Percentiles rank a stretch among this genome's conserved stretches.
phyloP scores from a whole-genome alignment of 2,888 invertebrate genomes.

The Meloe dianella region DNA sequence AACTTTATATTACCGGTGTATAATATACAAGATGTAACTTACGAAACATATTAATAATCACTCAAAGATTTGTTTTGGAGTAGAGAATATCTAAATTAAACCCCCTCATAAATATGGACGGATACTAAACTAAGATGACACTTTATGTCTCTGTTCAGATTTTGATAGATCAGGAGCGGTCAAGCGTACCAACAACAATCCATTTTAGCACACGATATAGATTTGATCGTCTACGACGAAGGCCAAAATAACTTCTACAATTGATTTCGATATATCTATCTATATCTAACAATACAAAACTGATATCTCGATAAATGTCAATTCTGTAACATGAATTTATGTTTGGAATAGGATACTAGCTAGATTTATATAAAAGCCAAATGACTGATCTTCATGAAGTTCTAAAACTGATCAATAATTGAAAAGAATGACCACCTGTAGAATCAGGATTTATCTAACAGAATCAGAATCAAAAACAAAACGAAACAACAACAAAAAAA shows the following conservation, averaged over 20 bases:
- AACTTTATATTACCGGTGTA: slow-evolving; percentile 4
- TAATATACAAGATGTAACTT: slow-evolving; percentile 1
- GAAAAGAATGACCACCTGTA: not conserved
- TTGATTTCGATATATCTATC: not conserved
- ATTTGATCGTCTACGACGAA: not conserved
- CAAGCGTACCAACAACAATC: slow-evolving; percentile 5
- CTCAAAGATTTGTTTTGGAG: slow-evolving; percentile 4
- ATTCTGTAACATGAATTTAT: not conserved
- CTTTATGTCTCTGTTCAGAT: slow-evolving; percentile 16
- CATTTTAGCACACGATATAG: not conserved
- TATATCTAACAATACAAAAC: too few relatives aligned
- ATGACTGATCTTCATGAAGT: not conserved
- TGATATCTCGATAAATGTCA: not conserved
- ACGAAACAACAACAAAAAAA: too few relatives aligned
- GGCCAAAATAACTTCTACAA: not conserved
- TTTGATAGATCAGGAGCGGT: slow-evolving; percentile 7
- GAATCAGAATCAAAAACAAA: too few relatives aligned
- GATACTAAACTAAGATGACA: slow-evolving; percentile 26
- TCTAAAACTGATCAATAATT: not conserved
- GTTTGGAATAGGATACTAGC: not conserved
- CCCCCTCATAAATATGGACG: slow-evolving; percentile 25
- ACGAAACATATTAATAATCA: slow-evolving; percentile 17
- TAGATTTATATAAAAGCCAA: not conserved
- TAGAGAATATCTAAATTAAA: slow-evolving; percentile 14
- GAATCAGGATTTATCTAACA: not conserved